A percentile compares a stretch with the other conserved stretches of the same genome.
Conservation (phyloP, 2,797 vertebrate species). For the Poeciliopsis turneri region DNA sequence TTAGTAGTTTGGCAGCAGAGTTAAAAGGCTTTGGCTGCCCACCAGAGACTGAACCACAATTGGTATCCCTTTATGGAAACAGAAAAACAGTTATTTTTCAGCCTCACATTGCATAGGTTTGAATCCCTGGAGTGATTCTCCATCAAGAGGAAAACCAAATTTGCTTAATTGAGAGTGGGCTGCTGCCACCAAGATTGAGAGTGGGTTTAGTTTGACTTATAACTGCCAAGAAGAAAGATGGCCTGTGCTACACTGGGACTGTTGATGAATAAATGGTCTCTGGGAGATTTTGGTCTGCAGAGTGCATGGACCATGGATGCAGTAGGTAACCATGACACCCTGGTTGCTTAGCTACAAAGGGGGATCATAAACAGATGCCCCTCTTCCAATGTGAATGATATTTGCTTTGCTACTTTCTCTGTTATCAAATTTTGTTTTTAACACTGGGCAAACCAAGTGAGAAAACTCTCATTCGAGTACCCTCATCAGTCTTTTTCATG, state of each 20-base stretch:
- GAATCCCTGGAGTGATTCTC: conserved; percentile 29
- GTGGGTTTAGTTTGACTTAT: conserved; percentile 19
- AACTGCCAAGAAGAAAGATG: conserved; percentile 35
- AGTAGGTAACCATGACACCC: conserved; percentile 65
- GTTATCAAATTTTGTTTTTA: conserved; percentile 6
- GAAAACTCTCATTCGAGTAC: conserved; percentile 29
- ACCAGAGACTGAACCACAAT: conserved; percentile 50
- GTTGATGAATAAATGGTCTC: conserved; percentile 41
- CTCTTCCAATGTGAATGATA: conserved; percentile 44
- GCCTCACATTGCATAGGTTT: conserved; percentile 26
- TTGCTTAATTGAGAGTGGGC: conserved; percentile 41
- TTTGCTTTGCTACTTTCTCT: conserved; percentile 7
- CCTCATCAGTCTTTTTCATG: conserved; percentile 8
- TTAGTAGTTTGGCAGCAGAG: conserved; percentile 66
- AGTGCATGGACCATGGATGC: conserved; percentile 39
- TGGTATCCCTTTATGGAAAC: conserved; percentile 50
- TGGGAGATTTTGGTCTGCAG: conserved; percentile 30
- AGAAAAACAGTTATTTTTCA: conserved; percentile 60
- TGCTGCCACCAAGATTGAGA: conserved; percentile 19
- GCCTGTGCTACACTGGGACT: conserved; percentile 6
- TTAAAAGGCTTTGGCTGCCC: conserved; percentile 54
- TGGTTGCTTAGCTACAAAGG: conserved; percentile 57
- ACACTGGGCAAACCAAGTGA: conserved; percentile 16
- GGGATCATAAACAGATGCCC: conserved; percentile 58
- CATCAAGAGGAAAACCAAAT: conserved; percentile 22